Evolutionary conservation across 23 tunicate species (phyloP).

Genomic region (Trididemnum clinides): DNA sequence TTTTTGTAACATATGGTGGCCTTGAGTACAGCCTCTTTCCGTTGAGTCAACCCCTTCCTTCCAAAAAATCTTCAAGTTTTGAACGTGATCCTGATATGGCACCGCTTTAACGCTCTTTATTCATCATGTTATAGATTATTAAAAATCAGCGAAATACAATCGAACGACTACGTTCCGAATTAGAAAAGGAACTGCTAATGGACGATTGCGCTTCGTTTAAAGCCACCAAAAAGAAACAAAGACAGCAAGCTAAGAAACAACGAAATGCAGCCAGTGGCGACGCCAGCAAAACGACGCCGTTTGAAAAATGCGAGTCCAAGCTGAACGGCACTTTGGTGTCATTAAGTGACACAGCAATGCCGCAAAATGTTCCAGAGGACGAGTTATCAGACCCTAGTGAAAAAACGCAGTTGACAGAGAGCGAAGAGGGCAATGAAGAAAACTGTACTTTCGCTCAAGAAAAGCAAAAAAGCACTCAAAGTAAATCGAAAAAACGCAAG

Average conservation of each 20-base stretch:
- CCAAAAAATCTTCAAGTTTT: no score
- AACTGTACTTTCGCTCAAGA: no score
- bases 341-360: no score
- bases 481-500: slow-evolving; percentile 13
- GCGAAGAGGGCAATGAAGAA: neutral
- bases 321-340: neutral
- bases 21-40: no score
- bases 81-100: no score
- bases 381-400: no score
- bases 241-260: neutral
- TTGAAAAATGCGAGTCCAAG: no score
- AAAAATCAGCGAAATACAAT: slow-evolving; percentile 26
- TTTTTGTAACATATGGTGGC: no score
- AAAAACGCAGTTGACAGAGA: no score
- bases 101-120: neutral
- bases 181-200: slow-evolving; percentile 40
- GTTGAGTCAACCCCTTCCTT: no score
- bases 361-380: no score
- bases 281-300: no score
- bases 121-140: slow-evolving; percentile 11
- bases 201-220: slow-evolving; percentile 6
- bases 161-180: slow-evolving; percentile 27
- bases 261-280: neutral
- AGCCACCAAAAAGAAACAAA: slow-evolving; percentile 19
- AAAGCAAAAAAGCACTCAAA: neutral